Evolutionary conservation across 2,888 invertebrate species (phyloP).

Genomic region (Peribatodes rhomboidaria): DNA sequence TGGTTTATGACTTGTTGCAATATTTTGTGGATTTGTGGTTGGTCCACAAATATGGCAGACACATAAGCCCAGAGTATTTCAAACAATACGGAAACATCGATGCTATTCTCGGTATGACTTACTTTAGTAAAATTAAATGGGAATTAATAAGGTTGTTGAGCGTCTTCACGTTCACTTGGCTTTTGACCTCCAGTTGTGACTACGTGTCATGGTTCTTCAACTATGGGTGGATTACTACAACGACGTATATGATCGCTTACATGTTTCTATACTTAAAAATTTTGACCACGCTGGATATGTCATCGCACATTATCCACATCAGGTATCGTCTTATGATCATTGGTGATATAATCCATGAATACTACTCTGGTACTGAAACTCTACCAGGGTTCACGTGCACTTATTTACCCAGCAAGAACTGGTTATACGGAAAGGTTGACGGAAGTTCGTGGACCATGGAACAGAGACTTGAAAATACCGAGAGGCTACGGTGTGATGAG

Average conservation of each 20-base stretch:
- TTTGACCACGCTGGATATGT: slow-evolving; percentile 67
- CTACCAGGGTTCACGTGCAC: slow-evolving; percentile 49
- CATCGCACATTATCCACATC: slow-evolving; percentile 66
- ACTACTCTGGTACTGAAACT: slow-evolving; percentile 49
- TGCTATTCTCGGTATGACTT: slow-evolving; percentile 56
- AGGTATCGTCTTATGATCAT: slow-evolving; percentile 64
- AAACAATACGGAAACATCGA: slow-evolving; percentile 68
- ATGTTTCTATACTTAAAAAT: slow-evolving; percentile 72
- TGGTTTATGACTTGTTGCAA: slow-evolving; percentile 65
- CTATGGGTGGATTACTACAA: slow-evolving; percentile 57
- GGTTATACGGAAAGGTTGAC: slow-evolving; percentile 52
- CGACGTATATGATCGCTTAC: slow-evolving; percentile 59
- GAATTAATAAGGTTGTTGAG: slow-evolving; percentile 55
- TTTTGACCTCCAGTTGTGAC: slow-evolving; percentile 58
- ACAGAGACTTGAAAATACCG: slow-evolving; percentile 14
- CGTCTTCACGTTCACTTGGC: slow-evolving; percentile 60
- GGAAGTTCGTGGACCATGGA: slow-evolving; percentile 24
- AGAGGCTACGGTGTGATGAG: slow-evolving; percentile 37
- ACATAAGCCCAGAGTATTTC: slow-evolving; percentile 63
- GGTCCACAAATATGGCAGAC: slow-evolving; percentile 65
- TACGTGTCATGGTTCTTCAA: slow-evolving; percentile 62
- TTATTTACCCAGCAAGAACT: slow-evolving; percentile 55
- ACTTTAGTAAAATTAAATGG: slow-evolving; percentile 53
- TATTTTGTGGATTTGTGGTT: slow-evolving; percentile 68
- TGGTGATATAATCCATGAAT: slow-evolving; percentile 57